These are phyloP conservation scores for Leptoclinus maculatus DNA, from an alignment of 2,797 vertebrate genomes.

Conservation along the genomic window DNA sequence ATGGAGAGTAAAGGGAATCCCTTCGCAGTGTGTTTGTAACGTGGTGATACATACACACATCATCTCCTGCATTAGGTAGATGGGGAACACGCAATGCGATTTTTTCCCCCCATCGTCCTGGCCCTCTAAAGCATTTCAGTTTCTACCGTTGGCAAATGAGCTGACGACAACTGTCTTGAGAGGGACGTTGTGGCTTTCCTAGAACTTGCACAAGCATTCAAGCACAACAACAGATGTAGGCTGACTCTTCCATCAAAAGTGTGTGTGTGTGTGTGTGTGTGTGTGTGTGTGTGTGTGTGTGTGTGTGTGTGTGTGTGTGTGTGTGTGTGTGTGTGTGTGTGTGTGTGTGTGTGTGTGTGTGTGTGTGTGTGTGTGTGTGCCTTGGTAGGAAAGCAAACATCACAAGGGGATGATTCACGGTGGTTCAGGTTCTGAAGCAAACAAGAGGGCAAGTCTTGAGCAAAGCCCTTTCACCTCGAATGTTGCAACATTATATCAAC, in stretches of 20 bases:
- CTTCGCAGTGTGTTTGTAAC: background rate
- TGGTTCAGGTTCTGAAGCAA: conserved; percentile 39
- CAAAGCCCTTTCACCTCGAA: conserved; percentile 49
- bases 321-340: conserved; percentile 1
- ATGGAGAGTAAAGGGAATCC: background rate
- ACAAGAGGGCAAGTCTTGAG: conserved; percentile 37
- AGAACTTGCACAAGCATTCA: conserved; percentile 37
- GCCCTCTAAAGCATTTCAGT: conserved; percentile 23
- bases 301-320: background rate
- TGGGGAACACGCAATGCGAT: conserved; percentile 8
- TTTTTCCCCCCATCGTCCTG: background rate
- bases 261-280: background rate
- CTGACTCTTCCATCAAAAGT: conserved; percentile 19
- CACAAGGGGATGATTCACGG: conserved; percentile 60
- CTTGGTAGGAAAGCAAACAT: conserved; percentile 46
- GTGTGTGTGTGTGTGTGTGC: background rate
- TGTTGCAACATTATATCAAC: conserved; percentile 32
- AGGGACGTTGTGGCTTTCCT: conserved; percentile 22
- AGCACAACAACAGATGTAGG: conserved; percentile 33
- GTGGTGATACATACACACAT: background rate
- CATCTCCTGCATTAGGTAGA: background rate
- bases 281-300: background rate
- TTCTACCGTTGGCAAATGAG: conserved; percentile 31
- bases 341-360: background rate
- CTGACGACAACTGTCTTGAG: conserved; percentile 27